These are phyloP conservation scores for Urocynchramus pylzowi DNA, from an alignment of 2,113 vertebrate species.

Conservation along the genomic window DNA sequence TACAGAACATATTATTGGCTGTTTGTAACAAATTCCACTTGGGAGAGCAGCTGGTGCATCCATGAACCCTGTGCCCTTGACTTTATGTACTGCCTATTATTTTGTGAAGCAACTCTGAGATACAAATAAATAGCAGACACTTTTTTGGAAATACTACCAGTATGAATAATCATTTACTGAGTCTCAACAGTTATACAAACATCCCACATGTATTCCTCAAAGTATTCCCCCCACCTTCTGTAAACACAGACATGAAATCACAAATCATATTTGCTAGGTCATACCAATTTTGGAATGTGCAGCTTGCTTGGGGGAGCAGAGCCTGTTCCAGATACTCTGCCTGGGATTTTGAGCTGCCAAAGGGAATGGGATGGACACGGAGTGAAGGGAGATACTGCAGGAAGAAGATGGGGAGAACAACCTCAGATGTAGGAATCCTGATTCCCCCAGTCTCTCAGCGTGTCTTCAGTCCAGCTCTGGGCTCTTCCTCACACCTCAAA, in stretches of 20 bases:
- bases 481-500: background rate
- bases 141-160: background rate
- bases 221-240: background rate
- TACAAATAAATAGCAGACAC: background rate
- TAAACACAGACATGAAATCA: background rate
- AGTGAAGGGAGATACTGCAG: background rate
- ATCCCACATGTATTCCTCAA: background rate
- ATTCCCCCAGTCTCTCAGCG: background rate
- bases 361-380: accelerated
- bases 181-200: background rate
- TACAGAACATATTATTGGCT: background rate
- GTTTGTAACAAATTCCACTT: background rate
- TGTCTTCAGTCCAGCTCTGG: background rate
- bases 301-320: background rate
- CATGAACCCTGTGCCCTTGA: background rate
- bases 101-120: background rate
- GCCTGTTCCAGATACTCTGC: background rate
- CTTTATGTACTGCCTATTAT: background rate
- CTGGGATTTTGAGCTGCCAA: background rate
- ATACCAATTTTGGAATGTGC: background rate
- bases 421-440: background rate
- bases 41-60: background rate
- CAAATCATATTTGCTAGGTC: background rate
- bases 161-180: background rate
- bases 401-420: background rate